Conservation (phyloP, 2,888 invertebrate species). For the Meloe dianella region DNA sequence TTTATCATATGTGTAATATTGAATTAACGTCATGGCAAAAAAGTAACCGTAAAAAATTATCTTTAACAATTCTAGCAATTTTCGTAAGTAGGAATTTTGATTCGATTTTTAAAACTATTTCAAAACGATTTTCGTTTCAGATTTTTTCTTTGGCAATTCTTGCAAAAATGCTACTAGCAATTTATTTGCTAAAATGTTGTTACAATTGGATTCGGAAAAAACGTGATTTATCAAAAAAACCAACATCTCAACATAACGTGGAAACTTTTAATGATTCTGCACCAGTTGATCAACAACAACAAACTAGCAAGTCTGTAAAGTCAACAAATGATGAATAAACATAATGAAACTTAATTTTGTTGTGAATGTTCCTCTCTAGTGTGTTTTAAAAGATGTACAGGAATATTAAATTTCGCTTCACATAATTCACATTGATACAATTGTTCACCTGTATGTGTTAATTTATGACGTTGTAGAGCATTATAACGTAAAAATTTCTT, state of each 20-base stretch:
- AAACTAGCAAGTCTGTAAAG: too few species aligned
- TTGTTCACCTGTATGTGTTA: neutral
- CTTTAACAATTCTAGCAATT: constrained; percentile 51
- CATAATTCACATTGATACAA: neutral
- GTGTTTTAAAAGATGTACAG: neutral
- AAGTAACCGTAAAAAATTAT: constrained; percentile 49
- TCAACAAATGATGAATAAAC: neutral
- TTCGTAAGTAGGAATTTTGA: constrained; percentile 40
- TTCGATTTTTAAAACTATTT: constrained; percentile 10
- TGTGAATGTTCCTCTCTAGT: neutral
- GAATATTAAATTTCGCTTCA: neutral
- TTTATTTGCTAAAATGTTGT: constrained; percentile 50
- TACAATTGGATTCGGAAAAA: constrained; percentile 23
- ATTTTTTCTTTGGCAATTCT: constrained; percentile 45
- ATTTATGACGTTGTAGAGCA: neutral
- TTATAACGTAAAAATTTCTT: neutral
- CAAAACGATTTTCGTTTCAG: constrained; percentile 27
- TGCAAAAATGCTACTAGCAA: constrained; percentile 46
- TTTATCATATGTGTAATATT: constrained; percentile 60
- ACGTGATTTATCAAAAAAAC: neutral
- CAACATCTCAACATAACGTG: neutral
- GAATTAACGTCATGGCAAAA: constrained; percentile 53
- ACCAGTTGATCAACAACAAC: too few species aligned
- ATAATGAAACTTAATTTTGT: neutral
- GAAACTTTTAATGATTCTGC: neutral